These are phyloP conservation scores for Drosophila buzzatii DNA, from an alignment of 2,888 invertebrate genomes.

Conservation along the genomic window DNA sequence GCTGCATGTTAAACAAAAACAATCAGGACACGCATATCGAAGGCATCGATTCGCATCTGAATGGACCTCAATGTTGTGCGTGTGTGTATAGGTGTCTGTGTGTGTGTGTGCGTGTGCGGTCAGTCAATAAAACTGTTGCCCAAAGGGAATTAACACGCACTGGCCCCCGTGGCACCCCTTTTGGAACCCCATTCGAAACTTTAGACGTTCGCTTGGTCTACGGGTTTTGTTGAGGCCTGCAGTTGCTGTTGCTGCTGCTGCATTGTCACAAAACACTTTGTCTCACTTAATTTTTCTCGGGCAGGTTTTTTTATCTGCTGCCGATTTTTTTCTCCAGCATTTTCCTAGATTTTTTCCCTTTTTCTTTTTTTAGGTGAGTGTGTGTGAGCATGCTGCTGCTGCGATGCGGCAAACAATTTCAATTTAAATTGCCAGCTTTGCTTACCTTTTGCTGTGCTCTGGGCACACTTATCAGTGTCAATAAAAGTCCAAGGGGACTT, in stretches of 20 bases:
- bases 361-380: slow-evolving; percentile 10
- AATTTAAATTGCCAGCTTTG: slow-evolving; percentile 79
- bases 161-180: background rate
- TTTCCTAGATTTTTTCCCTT: slow-evolving; percentile 1
- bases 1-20: slow-evolving; percentile 68
- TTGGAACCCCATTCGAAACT: background rate
- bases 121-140: slow-evolving; percentile 75
- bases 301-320: slow-evolving; percentile 32
- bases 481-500: slow-evolving; percentile 70
- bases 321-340: slow-evolving; percentile 29
- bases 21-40: slow-evolving; percentile 60
- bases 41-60: slow-evolving; percentile 48
- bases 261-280: slow-evolving; percentile 75
- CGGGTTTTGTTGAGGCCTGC: slow-evolving; percentile 20
- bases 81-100: slow-evolving; percentile 39
- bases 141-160: slow-evolving; percentile 77
- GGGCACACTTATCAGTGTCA: slow-evolving; percentile 80
- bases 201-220: slow-evolving; percentile 8
- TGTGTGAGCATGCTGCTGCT: slow-evolving; percentile 59
- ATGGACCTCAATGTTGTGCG: slow-evolving; percentile 37
- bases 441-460: slow-evolving; percentile 72
- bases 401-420: slow-evolving; percentile 76
- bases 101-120: slow-evolving; percentile 49
- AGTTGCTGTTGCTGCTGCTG: slow-evolving; percentile 20
- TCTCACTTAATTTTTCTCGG: slow-evolving; percentile 72